These are phyloP conservation scores for Hermetia illucens DNA, from an alignment of 1,140 invertebrate genomes.

Conservation along the genomic window DNA sequence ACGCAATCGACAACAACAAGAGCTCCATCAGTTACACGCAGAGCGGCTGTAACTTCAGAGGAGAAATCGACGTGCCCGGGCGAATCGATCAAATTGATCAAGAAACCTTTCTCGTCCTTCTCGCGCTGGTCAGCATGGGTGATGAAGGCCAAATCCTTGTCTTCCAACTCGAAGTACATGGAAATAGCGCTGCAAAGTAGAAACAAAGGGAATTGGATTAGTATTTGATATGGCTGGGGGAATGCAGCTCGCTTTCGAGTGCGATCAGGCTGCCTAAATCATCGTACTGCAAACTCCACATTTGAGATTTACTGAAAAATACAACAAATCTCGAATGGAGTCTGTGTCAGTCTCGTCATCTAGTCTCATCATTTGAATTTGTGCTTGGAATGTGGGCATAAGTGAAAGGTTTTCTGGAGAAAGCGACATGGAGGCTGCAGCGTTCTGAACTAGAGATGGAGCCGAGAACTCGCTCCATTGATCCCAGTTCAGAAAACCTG, in stretches of 20 bases:
- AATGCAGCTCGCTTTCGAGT: not conserved
- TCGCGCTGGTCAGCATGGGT: conserved; percentile 77
- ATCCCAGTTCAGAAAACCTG: too few species aligned
- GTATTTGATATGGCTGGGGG: not conserved
- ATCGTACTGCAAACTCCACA: not conserved
- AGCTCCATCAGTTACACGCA: conserved; percentile 97
- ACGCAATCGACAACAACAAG: conserved; percentile 99
- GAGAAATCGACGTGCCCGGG: conserved; percentile 99
- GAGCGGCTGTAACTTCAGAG: conserved; percentile 95
- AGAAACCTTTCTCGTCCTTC: conserved; percentile 85
- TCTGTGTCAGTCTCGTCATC: conserved; percentile 3
- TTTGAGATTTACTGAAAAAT: conserved; percentile 2
- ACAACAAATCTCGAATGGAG: not conserved
- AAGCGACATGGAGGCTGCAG: too few species aligned
- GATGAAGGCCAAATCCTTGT: conserved; percentile 86
- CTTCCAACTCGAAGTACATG: conserved; percentile 92
- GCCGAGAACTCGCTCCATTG: too few species aligned
- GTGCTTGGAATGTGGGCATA: too few species aligned
- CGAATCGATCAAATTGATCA: conserved; percentile 98
- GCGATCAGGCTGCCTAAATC: not conserved
- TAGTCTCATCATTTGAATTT: conserved; percentile 1
- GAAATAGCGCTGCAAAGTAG: conserved; percentile 75
- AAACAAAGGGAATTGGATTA: not conserved
- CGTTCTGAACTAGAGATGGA: too few species aligned
- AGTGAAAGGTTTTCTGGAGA: too few species aligned